Evolutionary conservation across 2,888 invertebrate species (phyloP).

Genomic region (Nemotelus pantherinus): DNA sequence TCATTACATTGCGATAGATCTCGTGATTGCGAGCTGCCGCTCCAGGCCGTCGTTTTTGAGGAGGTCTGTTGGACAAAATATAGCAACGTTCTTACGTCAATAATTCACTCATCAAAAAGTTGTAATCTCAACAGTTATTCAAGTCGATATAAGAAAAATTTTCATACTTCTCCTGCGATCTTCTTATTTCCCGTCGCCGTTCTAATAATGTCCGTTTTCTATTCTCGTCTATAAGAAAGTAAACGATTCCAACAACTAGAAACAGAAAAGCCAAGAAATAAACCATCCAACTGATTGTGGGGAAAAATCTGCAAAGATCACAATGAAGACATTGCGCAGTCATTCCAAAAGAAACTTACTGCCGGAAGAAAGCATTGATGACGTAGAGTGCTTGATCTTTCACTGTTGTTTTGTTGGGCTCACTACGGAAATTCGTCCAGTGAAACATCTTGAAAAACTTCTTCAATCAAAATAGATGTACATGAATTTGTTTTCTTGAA

Average conservation of each 20-base stretch:
- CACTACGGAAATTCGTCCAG: constrained; percentile 24
- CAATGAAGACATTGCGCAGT: too few relatives aligned
- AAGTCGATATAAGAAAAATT: background rate
- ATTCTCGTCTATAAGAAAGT: constrained; percentile 57
- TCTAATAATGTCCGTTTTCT: constrained; percentile 52
- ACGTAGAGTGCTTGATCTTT: background rate
- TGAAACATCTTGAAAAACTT: constrained; percentile 23
- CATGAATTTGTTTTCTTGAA: background rate
- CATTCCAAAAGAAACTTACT: background rate
- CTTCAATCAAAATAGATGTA: background rate
- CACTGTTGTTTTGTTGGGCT: constrained; percentile 16
- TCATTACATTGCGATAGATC: constrained; percentile 59
- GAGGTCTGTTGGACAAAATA: constrained; percentile 53
- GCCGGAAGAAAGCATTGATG: constrained; percentile 19
- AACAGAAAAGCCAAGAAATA: constrained; percentile 56
- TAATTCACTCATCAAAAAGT: background rate
- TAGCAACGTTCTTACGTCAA: background rate
- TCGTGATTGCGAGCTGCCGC: constrained; percentile 61
- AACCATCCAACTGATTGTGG: constrained; percentile 59
- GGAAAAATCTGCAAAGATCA: constrained; percentile 54
- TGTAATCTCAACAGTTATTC: background rate
- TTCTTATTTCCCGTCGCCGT: constrained; percentile 55
- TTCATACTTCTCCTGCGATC: constrained; percentile 57
- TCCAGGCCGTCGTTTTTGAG: constrained; percentile 61
- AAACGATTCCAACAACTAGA: constrained; percentile 57